phyloP scores from a whole-genome alignment of 2,888 invertebrate genomes.

The Gortyna flavago region DNA sequence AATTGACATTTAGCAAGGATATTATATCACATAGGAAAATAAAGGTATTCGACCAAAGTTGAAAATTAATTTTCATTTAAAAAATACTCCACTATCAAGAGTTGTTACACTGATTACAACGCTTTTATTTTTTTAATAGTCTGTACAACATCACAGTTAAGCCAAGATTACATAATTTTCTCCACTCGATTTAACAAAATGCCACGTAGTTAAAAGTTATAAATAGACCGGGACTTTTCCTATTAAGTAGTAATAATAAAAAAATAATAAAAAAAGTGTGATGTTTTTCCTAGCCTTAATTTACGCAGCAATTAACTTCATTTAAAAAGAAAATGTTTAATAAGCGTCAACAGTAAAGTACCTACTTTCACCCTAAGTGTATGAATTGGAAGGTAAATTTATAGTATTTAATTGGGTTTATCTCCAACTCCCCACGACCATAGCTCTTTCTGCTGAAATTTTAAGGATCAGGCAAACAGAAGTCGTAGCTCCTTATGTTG shows the following conservation, averaged over 20 bases:
- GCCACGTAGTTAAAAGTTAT: conserved; percentile 40
- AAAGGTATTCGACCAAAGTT: background rate
- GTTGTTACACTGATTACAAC: conserved; percentile 13
- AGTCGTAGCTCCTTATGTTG: too few species aligned
- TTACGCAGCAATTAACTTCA: conserved; percentile 61
- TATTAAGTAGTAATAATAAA: conserved; percentile 38
- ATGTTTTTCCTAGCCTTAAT: conserved; percentile 40
- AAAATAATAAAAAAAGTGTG: conserved; percentile 47
- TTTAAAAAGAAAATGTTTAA: conserved; percentile 59
- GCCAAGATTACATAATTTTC: conserved; percentile 43
- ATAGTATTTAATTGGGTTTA: too few species aligned
- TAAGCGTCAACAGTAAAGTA: too few species aligned
- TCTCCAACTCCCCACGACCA: too few species aligned
- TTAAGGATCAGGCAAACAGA: too few species aligned
- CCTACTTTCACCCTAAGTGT: too few species aligned
- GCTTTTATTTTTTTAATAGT: conserved; percentile 38
- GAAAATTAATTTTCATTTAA: background rate
- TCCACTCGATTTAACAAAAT: conserved; percentile 53
- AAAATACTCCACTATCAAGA: background rate
- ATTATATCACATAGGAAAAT: background rate
- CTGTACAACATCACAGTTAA: conserved; percentile 40
- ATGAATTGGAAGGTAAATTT: too few species aligned
- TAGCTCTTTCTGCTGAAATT: too few species aligned
- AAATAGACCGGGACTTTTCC: conserved; percentile 36
- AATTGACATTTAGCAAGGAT: conserved; percentile 11